These are phyloP conservation scores for Drosophila littoralis DNA, from an alignment of 1,140 invertebrate genomes.

Conservation along the genomic window DNA sequence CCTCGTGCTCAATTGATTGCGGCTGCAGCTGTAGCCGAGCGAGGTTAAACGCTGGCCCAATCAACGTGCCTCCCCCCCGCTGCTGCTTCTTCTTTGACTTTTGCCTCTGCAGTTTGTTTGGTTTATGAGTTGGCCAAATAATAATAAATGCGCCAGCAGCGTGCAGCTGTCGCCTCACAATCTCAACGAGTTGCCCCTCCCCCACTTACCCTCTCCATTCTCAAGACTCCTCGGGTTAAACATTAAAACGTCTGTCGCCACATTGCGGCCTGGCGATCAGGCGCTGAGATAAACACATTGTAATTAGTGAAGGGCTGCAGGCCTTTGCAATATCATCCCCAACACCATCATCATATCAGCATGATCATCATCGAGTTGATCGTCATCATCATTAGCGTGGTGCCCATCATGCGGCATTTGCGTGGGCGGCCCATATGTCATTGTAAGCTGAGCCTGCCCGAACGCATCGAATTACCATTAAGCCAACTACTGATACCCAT, in stretches of 20 bases:
- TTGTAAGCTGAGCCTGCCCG: constrained; percentile 63
- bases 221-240: constrained; percentile 9
- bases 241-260: constrained; percentile 67
- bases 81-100: constrained; percentile 2
- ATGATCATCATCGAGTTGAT: constrained; percentile 7
- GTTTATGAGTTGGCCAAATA: constrained; percentile 79
- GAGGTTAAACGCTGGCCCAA: constrained; percentile 76
- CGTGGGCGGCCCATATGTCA: constrained; percentile 65
- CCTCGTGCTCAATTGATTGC: constrained; percentile 46
- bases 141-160: constrained; percentile 38
- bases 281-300: constrained; percentile 65
- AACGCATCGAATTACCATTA: constrained; percentile 60
- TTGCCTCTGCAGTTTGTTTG: constrained; percentile 53
- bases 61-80: constrained; percentile 78
- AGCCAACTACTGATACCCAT: constrained; percentile 26
- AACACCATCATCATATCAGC: constrained; percentile 11
- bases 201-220: not conserved
- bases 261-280: constrained; percentile 54
- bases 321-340: constrained; percentile 24
- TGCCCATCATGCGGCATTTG: constrained; percentile 4
- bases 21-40: constrained; percentile 28
- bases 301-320: constrained; percentile 69
- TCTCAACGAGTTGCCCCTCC: constrained; percentile 40
- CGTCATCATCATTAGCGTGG: constrained; percentile 2
- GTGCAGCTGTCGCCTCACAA: constrained; percentile 64